phyloP scores from a whole-genome alignment of 2,797 vertebrate genomes.

The Aratinga solstitialis region DNA sequence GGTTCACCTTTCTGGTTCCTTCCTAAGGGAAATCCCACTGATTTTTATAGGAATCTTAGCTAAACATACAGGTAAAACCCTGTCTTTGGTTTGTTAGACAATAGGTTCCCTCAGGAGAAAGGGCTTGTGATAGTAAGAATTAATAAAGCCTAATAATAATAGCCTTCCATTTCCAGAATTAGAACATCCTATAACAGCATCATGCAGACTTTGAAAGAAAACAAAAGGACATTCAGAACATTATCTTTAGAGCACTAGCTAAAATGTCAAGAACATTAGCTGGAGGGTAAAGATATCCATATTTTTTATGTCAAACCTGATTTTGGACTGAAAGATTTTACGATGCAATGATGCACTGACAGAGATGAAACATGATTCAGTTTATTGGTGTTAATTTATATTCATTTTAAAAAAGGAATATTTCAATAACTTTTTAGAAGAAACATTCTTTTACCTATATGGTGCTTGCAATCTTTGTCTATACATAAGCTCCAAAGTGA shows the following conservation, averaged over 20 bases:
- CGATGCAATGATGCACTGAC: background rate
- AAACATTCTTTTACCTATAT: constrained; percentile 75
- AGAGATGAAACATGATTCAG: background rate
- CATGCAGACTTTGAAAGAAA: background rate
- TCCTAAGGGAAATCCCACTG: background rate
- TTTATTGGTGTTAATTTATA: background rate
- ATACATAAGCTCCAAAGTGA: constrained; percentile 75
- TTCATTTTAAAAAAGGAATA: background rate
- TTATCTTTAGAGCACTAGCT: background rate
- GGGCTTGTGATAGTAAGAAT: background rate
- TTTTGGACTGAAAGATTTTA: background rate
- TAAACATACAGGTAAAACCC: background rate
- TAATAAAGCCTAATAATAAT: background rate
- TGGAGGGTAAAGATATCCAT: background rate
- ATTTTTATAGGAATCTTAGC: background rate
- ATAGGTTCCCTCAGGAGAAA: background rate
- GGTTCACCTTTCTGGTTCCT: background rate
- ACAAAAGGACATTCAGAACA: background rate
- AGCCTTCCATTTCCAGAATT: background rate
- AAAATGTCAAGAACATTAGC: background rate
- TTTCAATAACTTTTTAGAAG: background rate
- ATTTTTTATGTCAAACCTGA: background rate
- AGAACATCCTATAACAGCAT: background rate
- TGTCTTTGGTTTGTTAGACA: background rate
- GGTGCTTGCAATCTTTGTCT: constrained; percentile 81